These are phyloP conservation scores for Drosophila sechellia DNA, from an alignment of 1,140 invertebrate species.

Conservation along the genomic window DNA sequence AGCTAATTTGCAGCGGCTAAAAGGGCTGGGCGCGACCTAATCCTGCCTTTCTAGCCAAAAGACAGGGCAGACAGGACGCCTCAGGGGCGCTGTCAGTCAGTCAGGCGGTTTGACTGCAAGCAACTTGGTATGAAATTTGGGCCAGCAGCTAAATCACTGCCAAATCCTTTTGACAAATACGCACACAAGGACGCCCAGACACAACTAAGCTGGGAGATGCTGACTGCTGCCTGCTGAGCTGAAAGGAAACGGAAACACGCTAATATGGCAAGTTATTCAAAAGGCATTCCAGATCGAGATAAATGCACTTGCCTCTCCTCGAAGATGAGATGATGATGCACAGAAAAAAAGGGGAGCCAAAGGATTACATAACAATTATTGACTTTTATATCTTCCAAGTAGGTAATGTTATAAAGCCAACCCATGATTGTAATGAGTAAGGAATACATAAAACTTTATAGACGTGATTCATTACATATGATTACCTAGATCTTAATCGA, in stretches of 20 bases:
- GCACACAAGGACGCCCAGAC: conserved; percentile 58
- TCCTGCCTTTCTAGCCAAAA: conserved; percentile 43
- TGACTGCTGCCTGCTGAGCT: conserved; percentile 40
- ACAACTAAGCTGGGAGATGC: conserved; percentile 37
- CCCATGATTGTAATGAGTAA: too few species aligned
- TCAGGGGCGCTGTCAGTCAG: conserved; percentile 42
- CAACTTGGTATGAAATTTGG: conserved; percentile 61
- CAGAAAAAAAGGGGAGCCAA: background rate
- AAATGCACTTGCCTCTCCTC: conserved; percentile 63
- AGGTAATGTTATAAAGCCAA: too few species aligned
- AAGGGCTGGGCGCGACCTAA: conserved; percentile 57
- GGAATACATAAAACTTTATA: too few species aligned
- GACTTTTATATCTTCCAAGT: too few species aligned
- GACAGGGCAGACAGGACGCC: background rate
- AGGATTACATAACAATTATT: background rate
- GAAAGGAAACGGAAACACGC: conserved; percentile 61
- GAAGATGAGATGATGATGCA: conserved; percentile 6
- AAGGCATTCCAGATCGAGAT: conserved; percentile 72
- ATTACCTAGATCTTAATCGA: too few species aligned
- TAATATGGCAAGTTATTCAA: conserved; percentile 83
- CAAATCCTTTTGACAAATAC: conserved; percentile 81
- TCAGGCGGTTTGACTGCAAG: conserved; percentile 28
- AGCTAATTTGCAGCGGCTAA: conserved; percentile 74
- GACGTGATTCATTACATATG: too few species aligned
- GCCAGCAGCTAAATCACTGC: conserved; percentile 72